Evolutionary conservation across 2,888 invertebrate species (phyloP).

Genomic region (Perizoma affinitatum): DNA sequence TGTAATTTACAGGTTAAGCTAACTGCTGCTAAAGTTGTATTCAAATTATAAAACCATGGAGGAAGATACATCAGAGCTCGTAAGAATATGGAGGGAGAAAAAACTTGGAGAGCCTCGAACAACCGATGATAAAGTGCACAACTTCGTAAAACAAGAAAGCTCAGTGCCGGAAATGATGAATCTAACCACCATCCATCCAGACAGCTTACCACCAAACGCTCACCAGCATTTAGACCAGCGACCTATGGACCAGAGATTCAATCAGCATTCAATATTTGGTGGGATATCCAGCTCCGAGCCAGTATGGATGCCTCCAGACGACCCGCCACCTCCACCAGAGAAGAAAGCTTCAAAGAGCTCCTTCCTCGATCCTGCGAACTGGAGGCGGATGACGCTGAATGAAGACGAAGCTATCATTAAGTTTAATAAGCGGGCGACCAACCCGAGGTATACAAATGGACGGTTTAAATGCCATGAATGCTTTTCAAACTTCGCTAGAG

Average conservation of each 20-base stretch:
- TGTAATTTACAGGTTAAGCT: background rate
- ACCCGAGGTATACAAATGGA: slow-evolving; percentile 58
- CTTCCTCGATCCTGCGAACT: slow-evolving; percentile 53
- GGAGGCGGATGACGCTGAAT: slow-evolving; percentile 59
- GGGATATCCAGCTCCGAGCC: slow-evolving; percentile 23
- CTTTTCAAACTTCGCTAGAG: slow-evolving; percentile 64
- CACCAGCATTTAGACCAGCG: slow-evolving; percentile 26
- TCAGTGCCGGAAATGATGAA: slow-evolving; percentile 28
- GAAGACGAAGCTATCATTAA: slow-evolving; percentile 66
- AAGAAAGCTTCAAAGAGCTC: slow-evolving; percentile 35
- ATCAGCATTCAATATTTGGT: slow-evolving; percentile 35
- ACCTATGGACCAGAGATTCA: slow-evolving; percentile 16
- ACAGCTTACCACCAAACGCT: slow-evolving; percentile 20
- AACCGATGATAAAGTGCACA: slow-evolving; percentile 24
- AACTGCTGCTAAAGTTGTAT: background rate
- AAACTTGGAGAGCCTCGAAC: slow-evolving; percentile 20
- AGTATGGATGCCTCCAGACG: slow-evolving; percentile 35
- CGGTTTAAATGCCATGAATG: slow-evolving; percentile 62
- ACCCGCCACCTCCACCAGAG: slow-evolving; percentile 19
- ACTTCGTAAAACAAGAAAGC: slow-evolving; percentile 27
- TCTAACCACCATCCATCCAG: slow-evolving; percentile 26
- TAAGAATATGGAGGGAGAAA: slow-evolving; percentile 28
- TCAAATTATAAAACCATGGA: slow-evolving; percentile 12
- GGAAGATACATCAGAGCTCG: slow-evolving; percentile 28
- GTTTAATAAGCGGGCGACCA: slow-evolving; percentile 54